These are phyloP conservation scores for Tetramorium bicarinatum DNA, from an alignment of 2,888 invertebrate species.

Conservation along the genomic window DNA sequence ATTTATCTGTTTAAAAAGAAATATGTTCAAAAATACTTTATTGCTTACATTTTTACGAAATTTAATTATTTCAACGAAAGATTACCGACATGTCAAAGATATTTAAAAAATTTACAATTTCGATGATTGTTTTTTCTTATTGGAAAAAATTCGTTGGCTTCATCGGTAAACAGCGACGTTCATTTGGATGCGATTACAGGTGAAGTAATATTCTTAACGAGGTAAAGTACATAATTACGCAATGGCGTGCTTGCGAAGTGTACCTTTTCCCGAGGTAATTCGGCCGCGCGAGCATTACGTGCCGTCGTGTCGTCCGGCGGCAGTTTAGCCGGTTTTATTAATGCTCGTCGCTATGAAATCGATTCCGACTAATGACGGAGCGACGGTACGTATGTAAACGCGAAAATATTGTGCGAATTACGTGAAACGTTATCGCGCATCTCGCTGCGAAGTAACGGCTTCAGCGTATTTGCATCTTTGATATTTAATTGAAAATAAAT, in stretches of 20 bases:
- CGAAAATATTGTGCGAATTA: slow-evolving; percentile 40
- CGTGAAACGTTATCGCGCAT: background rate
- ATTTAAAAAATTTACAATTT: background rate
- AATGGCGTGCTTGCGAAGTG: slow-evolving; percentile 83
- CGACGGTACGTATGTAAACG: background rate
- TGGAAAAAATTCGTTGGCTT: slow-evolving; percentile 64
- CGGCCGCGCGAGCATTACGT: slow-evolving; percentile 63
- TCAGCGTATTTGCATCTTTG: slow-evolving; percentile 14
- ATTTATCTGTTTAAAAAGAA: background rate
- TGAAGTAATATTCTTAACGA: slow-evolving; percentile 84
- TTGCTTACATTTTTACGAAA: background rate
- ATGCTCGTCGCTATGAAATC: slow-evolving; percentile 48
- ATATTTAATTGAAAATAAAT: slow-evolving; percentile 31
- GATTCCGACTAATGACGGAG: slow-evolving; percentile 45
- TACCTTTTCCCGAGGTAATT: slow-evolving; percentile 62
- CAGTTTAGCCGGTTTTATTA: slow-evolving; percentile 49
- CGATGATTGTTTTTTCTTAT: slow-evolving; percentile 66
- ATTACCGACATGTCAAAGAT: background rate
- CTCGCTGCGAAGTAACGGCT: background rate
- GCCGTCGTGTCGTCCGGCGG: slow-evolving; percentile 43
- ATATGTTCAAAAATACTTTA: background rate
- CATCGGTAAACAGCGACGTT: slow-evolving; percentile 78
- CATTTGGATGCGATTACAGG: slow-evolving; percentile 79
- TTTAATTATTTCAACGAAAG: too few species aligned
- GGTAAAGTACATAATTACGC: slow-evolving; percentile 84